Base-by-base conservation (phyloP, 37 sponge, comb jelly and placozoan species). In the Lycopodina hypogea region DNA sequence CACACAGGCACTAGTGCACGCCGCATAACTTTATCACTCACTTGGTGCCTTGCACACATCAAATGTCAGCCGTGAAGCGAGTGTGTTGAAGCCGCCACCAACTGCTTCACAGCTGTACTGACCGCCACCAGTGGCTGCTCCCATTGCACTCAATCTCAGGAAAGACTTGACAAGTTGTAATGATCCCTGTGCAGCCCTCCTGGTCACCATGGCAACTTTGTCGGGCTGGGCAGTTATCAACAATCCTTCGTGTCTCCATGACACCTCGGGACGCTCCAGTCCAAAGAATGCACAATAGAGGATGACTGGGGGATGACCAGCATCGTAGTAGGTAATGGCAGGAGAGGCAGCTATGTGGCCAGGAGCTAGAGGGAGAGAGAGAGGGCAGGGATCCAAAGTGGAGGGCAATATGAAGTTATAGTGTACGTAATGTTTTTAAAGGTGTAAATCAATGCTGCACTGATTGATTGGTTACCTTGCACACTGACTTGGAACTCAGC, bases 61-160 rank as follows among this genome's bases (percentile, higher is more conserved):
- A 65, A 65, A 65, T 32, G 32, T 32, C 4, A 30, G 35, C 3
- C 7, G 33, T 65, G 34, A 32, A 65, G 18, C 35, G 3, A 11
- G 4, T 24, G 2, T 19, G 66, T 3, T 65, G 2, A 70, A 30
- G 12, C 48, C 71, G 35, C 37, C 35, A 23, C n/a, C 28, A 39
- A 18, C 17, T 60, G 61, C 71, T 70, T 41, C 71, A 70, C 42
- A 42, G 14, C 71, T 70, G 71, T 70, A 70, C n/a, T 70, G 28
- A 42, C 45, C 71, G 14, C 12, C 12, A 42, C 45, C 24, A 21
- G 24, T 2, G 24, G 1, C 45, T 40, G 29, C 15, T 17, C n/a
- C 24, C 39, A 68, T 6, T 68, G 68, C 38, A 68, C 37, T 19
- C 45, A 45, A 26, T 23, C 14, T n/a, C n/a, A 70, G 42, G 22